These are phyloP conservation scores for Temnothorax curvispinosus DNA, from an alignment of 1,140 invertebrate species.

Conservation along the genomic window DNA sequence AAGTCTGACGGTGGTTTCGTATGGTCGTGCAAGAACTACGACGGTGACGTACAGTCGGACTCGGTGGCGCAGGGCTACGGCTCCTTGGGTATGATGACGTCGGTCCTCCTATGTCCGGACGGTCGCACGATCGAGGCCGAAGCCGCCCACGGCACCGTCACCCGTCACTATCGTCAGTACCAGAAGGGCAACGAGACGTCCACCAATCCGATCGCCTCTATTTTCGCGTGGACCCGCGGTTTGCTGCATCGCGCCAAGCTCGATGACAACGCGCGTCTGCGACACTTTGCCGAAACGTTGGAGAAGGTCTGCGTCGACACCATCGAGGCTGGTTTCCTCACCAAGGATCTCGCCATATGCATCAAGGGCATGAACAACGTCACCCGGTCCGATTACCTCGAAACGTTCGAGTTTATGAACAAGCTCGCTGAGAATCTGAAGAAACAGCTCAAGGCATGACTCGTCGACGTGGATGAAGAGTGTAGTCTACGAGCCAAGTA, in stretches of 20 bases:
- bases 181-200: slow-evolving; percentile 99
- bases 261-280: slow-evolving; percentile 93
- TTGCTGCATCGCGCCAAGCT: slow-evolving; percentile 96
- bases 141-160: slow-evolving; percentile 99
- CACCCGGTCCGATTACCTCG: slow-evolving; percentile 94
- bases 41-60: slow-evolving; percentile 99
- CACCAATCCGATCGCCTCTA: slow-evolving; percentile 99
- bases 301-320: slow-evolving; percentile 97
- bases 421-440: slow-evolving; percentile 97
- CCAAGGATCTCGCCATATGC: slow-evolving; percentile 99
- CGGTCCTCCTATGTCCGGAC: slow-evolving; percentile 97
- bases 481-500: slow-evolving; percentile 53
- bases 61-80: slow-evolving; percentile 98
- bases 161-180: slow-evolving; percentile 96
- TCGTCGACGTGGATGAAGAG: background rate
- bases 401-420: slow-evolving; percentile 99
- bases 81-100: slow-evolving; percentile 98
- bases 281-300: slow-evolving; percentile 92
- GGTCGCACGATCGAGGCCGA: slow-evolving; percentile 99
- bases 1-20: slow-evolving; percentile 99
- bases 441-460: slow-evolving; percentile 79
- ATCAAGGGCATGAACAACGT: slow-evolving; percentile 97
- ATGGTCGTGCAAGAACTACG: slow-evolving; percentile 99
- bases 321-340: slow-evolving; percentile 97
- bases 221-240: slow-evolving; percentile 99